These are phyloP conservation scores for Melanophora roralis DNA, from an alignment of 2,888 invertebrate genomes.

Conservation along the genomic window DNA sequence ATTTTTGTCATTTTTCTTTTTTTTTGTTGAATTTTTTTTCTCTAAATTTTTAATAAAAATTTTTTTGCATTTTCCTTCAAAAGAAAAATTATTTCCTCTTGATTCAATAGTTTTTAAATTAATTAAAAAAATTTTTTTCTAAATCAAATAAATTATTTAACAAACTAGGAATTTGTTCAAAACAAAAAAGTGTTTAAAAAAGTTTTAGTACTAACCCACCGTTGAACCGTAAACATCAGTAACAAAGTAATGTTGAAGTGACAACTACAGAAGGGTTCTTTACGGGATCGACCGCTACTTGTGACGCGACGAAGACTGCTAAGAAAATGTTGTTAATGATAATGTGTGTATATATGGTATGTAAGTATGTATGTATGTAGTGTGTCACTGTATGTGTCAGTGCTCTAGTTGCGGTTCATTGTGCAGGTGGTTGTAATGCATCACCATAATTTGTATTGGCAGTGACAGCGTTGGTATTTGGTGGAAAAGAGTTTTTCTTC, in stretches of 20 bases:
- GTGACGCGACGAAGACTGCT: constrained; percentile 31
- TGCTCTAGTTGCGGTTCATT: constrained; percentile 53
- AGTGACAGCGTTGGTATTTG: constrained; percentile 5
- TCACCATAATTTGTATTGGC: constrained; percentile 16
- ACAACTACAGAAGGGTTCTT: constrained; percentile 51
- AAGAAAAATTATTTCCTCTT: too few relatives aligned
- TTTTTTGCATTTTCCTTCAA: too few relatives aligned
- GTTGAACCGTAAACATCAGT: constrained; percentile 30
- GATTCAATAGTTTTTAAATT: too few relatives aligned
- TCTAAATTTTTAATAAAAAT: too few relatives aligned
- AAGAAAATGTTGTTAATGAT: constrained; percentile 6
- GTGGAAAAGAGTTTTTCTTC: constrained; percentile 5
- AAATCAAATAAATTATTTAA: too few relatives aligned
- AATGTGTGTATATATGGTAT: constrained; percentile 44
- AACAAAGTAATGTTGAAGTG: constrained; percentile 46
- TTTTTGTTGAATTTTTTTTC: too few relatives aligned
- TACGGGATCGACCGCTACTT: constrained; percentile 26
- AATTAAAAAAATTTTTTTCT: too few relatives aligned
- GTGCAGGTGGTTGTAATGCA: constrained; percentile 32
- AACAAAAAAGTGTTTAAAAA: too few relatives aligned
- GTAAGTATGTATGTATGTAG: too few relatives aligned
- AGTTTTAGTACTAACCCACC: background rate
- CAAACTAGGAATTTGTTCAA: too few relatives aligned
- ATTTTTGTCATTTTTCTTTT: too few relatives aligned
- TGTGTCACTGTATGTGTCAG: too few relatives aligned